Percentiles rank a stretch among this genome's conserved stretches.
These are phyloP conservation scores for Leuciscus idus DNA, from an alignment of 2,113 vertebrate genomes.

Conservation along the genomic window DNA sequence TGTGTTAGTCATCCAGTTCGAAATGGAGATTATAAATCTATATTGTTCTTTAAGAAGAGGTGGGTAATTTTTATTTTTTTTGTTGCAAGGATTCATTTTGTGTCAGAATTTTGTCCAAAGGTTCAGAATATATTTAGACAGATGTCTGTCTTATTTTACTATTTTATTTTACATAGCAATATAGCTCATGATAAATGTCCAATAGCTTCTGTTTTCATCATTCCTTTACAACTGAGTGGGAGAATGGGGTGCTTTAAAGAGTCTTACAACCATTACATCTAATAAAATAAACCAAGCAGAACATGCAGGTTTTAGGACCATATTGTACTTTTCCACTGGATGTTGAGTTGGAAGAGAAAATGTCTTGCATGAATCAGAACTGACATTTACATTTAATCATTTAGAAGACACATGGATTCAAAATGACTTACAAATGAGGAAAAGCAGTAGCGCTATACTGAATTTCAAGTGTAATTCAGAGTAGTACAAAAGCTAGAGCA, in stretches of 20 bases:
- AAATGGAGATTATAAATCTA: too few species aligned
- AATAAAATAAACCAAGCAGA: constrained; percentile 12
- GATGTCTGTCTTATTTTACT: not conserved
- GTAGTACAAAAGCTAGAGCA: not conserved
- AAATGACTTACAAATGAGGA: not conserved
- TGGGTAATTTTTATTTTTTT: not conserved
- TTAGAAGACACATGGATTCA: not conserved
- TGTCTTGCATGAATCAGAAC: not conserved
- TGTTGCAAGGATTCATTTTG: not conserved
- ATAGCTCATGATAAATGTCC: not conserved
- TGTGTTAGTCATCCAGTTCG: too few species aligned
- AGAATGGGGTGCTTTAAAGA: not conserved
- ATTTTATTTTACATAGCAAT: not conserved
- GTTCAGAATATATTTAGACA: not conserved
- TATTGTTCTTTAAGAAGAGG: not conserved
- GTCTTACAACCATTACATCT: not conserved
- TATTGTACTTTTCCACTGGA: not conserved
- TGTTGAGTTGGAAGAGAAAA: constrained; percentile 3
- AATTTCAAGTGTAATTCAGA: not conserved
- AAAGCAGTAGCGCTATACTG: not conserved
- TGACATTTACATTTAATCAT: not conserved
- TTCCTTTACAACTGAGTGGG: not conserved
- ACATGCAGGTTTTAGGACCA: not conserved
- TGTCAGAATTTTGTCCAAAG: not conserved
- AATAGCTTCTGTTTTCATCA: not conserved